Conservation (phyloP, 92 coral and sea anemone species). For the Heteractis magnifica region DNA sequence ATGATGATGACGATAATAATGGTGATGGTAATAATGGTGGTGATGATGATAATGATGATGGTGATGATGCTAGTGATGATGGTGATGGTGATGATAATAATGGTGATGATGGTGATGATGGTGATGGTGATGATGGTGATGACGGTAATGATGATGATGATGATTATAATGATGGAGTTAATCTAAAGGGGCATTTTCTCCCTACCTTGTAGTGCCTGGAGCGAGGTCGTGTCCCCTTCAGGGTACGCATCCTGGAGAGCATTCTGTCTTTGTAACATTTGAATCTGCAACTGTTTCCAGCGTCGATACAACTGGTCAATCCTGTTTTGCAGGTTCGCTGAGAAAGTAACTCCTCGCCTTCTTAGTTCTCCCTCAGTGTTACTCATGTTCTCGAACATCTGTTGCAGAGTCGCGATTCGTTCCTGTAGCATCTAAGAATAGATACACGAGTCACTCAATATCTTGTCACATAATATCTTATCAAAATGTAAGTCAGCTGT, state of each 20-base stretch:
- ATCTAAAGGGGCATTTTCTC: not conserved
- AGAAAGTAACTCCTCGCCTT: slow-evolving; percentile 74
- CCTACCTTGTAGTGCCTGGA: slow-evolving; percentile 83
- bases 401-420: slow-evolving; percentile 78
- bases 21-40: no score
- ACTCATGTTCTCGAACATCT: slow-evolving; percentile 93
- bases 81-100: no score
- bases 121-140: no score
- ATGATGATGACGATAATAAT: no score
- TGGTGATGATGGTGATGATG: no score
- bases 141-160: no score
- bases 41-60: no score
- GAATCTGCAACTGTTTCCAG: slow-evolving; percentile 94
- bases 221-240: slow-evolving; percentile 69
- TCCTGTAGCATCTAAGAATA: slow-evolving; percentile 71
- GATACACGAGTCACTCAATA: not conserved
- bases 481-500: not conserved
- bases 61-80: no score
- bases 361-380: slow-evolving; percentile 83
- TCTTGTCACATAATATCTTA: not conserved
- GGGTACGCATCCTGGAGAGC: slow-evolving; percentile 90
- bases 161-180: no score
- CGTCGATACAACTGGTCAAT: slow-evolving; percentile 96
- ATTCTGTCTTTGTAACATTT: slow-evolving; percentile 90
- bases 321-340: slow-evolving; percentile 88